Base-by-base conservation (phyloP, 2,113 vertebrate genomes). In the Salvator merianae region DNA sequence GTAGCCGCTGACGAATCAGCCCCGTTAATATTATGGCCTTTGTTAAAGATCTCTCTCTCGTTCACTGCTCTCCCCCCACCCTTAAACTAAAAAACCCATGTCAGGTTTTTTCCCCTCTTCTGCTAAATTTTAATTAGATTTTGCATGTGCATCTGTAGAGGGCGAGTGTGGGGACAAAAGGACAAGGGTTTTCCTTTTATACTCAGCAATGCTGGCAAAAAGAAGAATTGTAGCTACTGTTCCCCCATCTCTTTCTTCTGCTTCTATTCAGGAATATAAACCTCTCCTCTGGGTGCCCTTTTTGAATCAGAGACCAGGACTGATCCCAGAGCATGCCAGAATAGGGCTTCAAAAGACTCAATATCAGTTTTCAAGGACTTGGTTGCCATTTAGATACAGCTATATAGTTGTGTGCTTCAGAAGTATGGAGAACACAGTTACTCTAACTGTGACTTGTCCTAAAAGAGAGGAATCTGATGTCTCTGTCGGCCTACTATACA, bases 11-110 rank as follows among this genome's bases (percentile, higher is more conserved):
- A 97, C 95, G 96, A 97, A 95, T 97, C 97, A 97, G 90, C 94
- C 94, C 96, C 94, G 95, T 91, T 96, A 95, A 98, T 97, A 97
- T 96, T 96, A 97, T 97, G 96, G 97, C 96, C 97, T 97, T 98
- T 98, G 97, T 98, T 97, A 96, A 97, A 95, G 96, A 89, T 87
- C 86, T 80, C 53, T 82, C 79, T 76, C 62, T 85, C 66, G 13
- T 78, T 85, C 69, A 65, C 38, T 74, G 70, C 80, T 36, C 77
- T 82, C 38, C 83, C 96, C 96, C 96, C 96, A n/a, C 16, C 55
- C 96, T 96, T 95, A 96, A 97, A 96, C 96, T 96, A 98, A 98
- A 97, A 97, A 96, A 87, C 86, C 90, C 84, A 38, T 91, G 85
- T 90, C 80, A 5, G 82, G 79, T 86, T 84, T 93, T 88, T 87